Base-by-base conservation (phyloP, 2,797 vertebrate genomes). In the Malacoctenus gilli region DNA sequence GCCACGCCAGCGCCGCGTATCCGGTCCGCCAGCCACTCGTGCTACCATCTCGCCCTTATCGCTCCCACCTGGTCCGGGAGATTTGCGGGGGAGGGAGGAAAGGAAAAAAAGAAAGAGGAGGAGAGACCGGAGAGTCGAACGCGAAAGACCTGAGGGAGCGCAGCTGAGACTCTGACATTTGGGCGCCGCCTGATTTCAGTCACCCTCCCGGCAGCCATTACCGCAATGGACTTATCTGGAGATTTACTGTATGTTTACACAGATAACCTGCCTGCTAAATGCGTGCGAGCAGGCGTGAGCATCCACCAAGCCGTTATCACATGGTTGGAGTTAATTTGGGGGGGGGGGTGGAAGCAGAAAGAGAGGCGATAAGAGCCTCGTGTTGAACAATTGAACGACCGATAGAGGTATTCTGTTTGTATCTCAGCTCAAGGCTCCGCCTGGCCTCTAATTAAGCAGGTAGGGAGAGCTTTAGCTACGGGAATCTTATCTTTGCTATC, bases 381-480 rank as follows among this genome's bases (percentile, higher is more conserved):
- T 50, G 58, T 47, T 56, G 56, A 69, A 68, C 71, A 78, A 68
- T 28, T 60, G 76, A 73, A 59, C 32, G 51, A 63, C 35, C 73
- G 80, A 82, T 72, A 59, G 58, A 21, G 36, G 31, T 38, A 20
- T 68, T 68, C 53, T 40, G 65, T 81, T 73, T 48, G 50, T 43
- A 21, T 50, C 73, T 68, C 28, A 37, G 62, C 66, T 59, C 38
- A 5, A 44, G 64, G 64, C 70, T 67, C 30, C 20, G 69, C 55
- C 66, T 54, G 66, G 75, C 65, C 57, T 57, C 74, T 82, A 77
- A 88, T 86, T 85, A 81, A 78, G 67, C 74, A 73, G 77, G 75
- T 69, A 72, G 62, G 46, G 47, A 63, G 47, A 13, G 37, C 35
- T 66, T 70, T 12, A 63, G 56, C 62, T 22, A 48, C 30, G 13